Conservation (phyloP, 2,888 invertebrate genomes). For the Apodemia zela region DNA sequence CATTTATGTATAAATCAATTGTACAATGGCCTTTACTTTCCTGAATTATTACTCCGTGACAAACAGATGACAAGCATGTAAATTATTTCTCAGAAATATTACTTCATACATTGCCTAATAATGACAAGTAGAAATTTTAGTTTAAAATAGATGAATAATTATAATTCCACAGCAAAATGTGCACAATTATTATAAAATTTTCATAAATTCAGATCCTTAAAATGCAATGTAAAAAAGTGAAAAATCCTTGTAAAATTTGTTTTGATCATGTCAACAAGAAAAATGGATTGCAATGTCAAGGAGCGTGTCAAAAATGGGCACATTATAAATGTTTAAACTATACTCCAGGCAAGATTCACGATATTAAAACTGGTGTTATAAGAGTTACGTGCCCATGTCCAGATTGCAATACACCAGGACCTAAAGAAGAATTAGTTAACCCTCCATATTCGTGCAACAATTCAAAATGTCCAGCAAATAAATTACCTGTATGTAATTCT, state of each 20-base stretch:
- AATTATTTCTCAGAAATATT: too few relatives aligned
- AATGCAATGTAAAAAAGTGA: slow-evolving; percentile 36
- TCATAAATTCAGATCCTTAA: slow-evolving; percentile 13
- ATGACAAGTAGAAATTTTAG: too few relatives aligned
- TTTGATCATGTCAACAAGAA: slow-evolving; percentile 40
- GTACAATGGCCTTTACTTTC: too few relatives aligned
- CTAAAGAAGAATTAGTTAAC: slow-evolving; percentile 34
- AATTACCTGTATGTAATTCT: slow-evolving; percentile 29
- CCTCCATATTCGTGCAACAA: slow-evolving; percentile 38
- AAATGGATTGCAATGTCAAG: slow-evolving; percentile 53
- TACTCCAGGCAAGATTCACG: slow-evolving; percentile 48
- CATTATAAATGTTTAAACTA: slow-evolving; percentile 52
- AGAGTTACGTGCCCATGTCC: slow-evolving; percentile 52
- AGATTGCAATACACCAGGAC: slow-evolving; percentile 39
- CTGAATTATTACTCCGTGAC: too few relatives aligned
- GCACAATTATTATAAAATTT: slow-evolving; percentile 9
- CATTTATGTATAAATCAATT: too few relatives aligned
- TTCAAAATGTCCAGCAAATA: slow-evolving; percentile 37
- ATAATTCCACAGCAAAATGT: neutral
- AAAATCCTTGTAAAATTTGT: slow-evolving; percentile 55
- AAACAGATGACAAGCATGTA: too few relatives aligned
- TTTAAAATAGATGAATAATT: neutral
- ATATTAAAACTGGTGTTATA: slow-evolving; percentile 49
- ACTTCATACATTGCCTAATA: too few relatives aligned
- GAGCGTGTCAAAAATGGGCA: slow-evolving; percentile 54